A percentile compares a stretch with the other conserved stretches of the same genome.
These are phyloP conservation scores for Diplodus sargus DNA, from an alignment of 2,797 vertebrate species.

Conservation along the genomic window DNA sequence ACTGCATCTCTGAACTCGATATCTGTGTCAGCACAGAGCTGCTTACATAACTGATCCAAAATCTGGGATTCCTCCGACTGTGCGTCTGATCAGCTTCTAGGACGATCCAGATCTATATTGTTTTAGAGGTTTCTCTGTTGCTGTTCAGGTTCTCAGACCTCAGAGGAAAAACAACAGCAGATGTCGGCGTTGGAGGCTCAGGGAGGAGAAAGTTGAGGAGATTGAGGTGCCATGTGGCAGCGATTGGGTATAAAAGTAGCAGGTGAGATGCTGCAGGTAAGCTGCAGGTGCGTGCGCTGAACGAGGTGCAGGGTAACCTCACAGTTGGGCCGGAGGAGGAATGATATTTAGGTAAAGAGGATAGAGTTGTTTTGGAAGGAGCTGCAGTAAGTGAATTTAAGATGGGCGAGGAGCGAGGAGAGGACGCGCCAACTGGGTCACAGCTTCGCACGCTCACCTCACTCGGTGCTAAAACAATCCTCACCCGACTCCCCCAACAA, in stretches of 20 bases:
- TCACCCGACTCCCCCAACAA: neutral
- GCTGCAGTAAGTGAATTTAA: constrained; percentile 20
- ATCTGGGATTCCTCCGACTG: constrained; percentile 52
- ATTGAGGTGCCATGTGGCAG: constrained; percentile 31
- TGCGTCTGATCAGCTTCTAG: constrained; percentile 45
- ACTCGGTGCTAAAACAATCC: neutral
- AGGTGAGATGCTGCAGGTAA: constrained; percentile 34
- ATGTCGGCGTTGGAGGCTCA: constrained; percentile 24
- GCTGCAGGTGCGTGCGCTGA: neutral
- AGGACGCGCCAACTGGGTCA: constrained; percentile 43
- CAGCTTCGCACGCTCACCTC: constrained; percentile 30
- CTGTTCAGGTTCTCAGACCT: constrained; percentile 17
- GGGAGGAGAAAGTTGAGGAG: constrained; percentile 30
- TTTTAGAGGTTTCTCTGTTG: constrained; percentile 33
- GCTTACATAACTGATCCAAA: constrained; percentile 69
- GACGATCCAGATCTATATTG: constrained; percentile 26
- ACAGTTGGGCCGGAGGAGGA: constrained; percentile 22
- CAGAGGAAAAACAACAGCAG: constrained; percentile 33
- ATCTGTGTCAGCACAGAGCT: constrained; percentile 56
- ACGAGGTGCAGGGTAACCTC: constrained; percentile 18
- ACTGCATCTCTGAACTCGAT: constrained; percentile 43
- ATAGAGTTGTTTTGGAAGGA: constrained; percentile 46
- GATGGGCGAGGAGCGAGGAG: neutral
- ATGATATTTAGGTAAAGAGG: constrained; percentile 38
- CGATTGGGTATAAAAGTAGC: constrained; percentile 24